Base-by-base conservation (phyloP, 2,888 invertebrate species). In the Rotaria magnacalcarata region DNA sequence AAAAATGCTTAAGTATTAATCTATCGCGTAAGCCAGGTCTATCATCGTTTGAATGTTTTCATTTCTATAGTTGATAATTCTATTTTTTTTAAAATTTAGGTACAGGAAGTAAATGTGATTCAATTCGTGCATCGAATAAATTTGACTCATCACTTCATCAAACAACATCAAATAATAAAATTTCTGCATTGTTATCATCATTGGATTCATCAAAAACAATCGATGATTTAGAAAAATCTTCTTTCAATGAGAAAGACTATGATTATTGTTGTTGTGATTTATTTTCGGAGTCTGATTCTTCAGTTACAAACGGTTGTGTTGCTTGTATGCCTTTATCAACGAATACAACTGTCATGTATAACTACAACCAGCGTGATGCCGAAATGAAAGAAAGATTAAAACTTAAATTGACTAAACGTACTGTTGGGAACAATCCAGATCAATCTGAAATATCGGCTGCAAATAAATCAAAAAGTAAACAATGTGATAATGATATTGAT, bases 401-500 rank as follows among this genome's bases (percentile, higher is more conserved):
- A 80, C 21, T 80, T 14, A 80, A n/a, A 80, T 0, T 80, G 3
- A 80, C 41, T 4, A 43, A 80, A n/a, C 80, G 47, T 43, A 21
- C 24, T 19, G 24, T 47, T 24, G 47, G n/a, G n/a, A 34, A 67
- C 7, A 34, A 4, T 34, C 6, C 14, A 2, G 67, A 67, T 14
- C 16, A 67, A 67, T 2, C 19, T n/a, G 34, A 67, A 34, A 34
- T 16, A 34, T 67, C 34, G 0, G 34, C 16, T 2, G 19, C 10
- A 67, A 67, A 67, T 41, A 67, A 67, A 67, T 34, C 16, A 67
- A 67, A 67, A 67, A 67, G 4, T 4, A 67, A 34, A 67, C 27
- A 0, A 67, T 67, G 34, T 47, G 80, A 47, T n/a, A 80, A 80
- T 47, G n/a, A 80, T n/a, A 80, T 80, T 47, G 80, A 80, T 80